Percentiles rank a stretch among this genome's conserved stretches.
These are phyloP conservation scores for Rhinogobio ventralis DNA, from an alignment of 2,797 vertebrate genomes.

Conservation along the genomic window DNA sequence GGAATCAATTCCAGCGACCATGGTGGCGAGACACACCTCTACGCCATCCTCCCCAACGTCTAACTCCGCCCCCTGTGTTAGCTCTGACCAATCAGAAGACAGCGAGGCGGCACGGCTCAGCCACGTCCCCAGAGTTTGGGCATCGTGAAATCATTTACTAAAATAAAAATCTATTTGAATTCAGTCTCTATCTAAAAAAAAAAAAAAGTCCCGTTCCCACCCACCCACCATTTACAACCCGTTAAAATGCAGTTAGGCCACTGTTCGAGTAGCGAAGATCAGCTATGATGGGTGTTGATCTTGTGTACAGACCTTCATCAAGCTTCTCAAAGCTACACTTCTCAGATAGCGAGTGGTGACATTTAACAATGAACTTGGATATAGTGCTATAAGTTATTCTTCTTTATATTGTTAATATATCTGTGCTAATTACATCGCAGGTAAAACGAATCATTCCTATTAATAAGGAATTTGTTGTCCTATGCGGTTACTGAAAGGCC, in stretches of 20 bases:
- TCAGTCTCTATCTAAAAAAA: neutral
- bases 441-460: conserved; percentile 76
- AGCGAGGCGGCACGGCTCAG: conserved; percentile 71
- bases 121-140: conserved; percentile 62
- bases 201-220: conserved; percentile 21
- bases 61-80: conserved; percentile 48
- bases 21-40: conserved; percentile 64
- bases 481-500: conserved; percentile 70
- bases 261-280: conserved; percentile 56
- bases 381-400: conserved; percentile 84
- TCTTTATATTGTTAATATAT: conserved; percentile 79
- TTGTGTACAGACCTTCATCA: conserved; percentile 64
- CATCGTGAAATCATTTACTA: conserved; percentile 46
- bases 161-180: conserved; percentile 31
- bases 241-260: conserved; percentile 72
- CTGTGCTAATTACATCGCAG: conserved; percentile 76
- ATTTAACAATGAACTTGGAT: conserved; percentile 72
- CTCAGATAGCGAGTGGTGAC: conserved; percentile 80
- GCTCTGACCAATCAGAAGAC: conserved; percentile 54
- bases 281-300: conserved; percentile 51
- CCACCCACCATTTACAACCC: conserved; percentile 55
- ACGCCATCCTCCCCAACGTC: conserved; percentile 41
- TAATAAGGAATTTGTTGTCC: conserved; percentile 81
- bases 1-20: conserved; percentile 61
- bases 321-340: conserved; percentile 64